A percentile compares a stretch with the other conserved stretches of the same genome.
phyloP scores from a whole-genome alignment of 2,113 vertebrate species.

The Mus pahari region DNA sequence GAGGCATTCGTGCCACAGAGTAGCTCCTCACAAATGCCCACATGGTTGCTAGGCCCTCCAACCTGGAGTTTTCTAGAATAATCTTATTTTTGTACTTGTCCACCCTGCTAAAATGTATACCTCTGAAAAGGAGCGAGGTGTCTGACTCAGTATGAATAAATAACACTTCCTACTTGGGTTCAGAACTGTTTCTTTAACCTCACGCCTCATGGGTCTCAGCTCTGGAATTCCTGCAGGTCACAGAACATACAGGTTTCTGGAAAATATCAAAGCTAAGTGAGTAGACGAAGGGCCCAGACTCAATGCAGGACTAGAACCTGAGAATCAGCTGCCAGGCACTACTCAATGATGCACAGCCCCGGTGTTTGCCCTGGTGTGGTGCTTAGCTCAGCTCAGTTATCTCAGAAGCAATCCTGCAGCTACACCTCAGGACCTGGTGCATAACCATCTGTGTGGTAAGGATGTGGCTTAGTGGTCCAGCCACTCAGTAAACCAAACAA shows the following conservation, averaged over 20 bases:
- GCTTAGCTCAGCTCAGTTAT: not conserved
- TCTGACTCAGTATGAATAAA: slow-evolving; percentile 81
- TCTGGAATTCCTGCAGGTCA: not conserved
- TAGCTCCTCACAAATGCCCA: not conserved
- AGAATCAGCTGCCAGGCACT: not conserved
- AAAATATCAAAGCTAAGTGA: not conserved
- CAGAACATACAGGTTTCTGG: fast-evolving
- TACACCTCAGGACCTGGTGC: not conserved
- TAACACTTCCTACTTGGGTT: slow-evolving; percentile 66
- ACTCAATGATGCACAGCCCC: not conserved
- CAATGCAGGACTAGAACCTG: not conserved
- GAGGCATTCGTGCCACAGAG: not conserved
- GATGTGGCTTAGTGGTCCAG: no score
- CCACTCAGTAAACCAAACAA: not conserved
- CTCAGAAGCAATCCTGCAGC: fast-evolving
- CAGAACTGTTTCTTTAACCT: not conserved
- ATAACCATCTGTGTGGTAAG: fast-evolving
- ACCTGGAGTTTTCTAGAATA: slow-evolving; percentile 73
- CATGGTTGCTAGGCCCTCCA: slow-evolving; percentile 15
- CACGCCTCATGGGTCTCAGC: not conserved
- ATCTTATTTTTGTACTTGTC: slow-evolving; percentile 79
- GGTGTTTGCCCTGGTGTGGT: not conserved
- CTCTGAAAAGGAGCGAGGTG: slow-evolving; percentile 70
- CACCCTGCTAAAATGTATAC: slow-evolving; percentile 63
- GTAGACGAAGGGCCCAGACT: not conserved